Percentiles rank a stretch among this genome's conserved stretches.
phyloP scores from a whole-genome alignment of 2,888 invertebrate species.

The Heteromurus nitidus region DNA sequence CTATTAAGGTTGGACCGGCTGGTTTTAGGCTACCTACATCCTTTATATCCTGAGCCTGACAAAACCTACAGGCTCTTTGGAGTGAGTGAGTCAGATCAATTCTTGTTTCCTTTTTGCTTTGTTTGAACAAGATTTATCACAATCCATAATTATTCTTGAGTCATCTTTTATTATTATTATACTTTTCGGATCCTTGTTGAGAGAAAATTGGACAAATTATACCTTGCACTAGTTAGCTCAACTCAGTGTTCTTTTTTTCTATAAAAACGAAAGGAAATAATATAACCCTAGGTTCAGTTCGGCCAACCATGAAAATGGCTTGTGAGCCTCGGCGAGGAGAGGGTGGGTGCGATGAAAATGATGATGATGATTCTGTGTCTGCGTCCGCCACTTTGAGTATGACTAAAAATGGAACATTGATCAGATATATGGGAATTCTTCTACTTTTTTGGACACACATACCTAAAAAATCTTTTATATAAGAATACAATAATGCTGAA shows the following conservation, averaged over 20 bases:
- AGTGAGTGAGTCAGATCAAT: no score
- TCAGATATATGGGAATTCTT: constrained; percentile 47
- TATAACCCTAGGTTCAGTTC: background rate
- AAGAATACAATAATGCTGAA: no score
- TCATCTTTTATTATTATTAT: constrained; percentile 45
- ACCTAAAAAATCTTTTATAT: no score
- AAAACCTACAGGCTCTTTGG: no score
- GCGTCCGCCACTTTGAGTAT: constrained; percentile 14
- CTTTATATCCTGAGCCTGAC: no score
- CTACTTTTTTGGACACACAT: constrained; percentile 16
- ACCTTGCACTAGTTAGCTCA: constrained; percentile 10
- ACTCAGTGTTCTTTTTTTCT: no score
- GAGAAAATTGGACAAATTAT: constrained; percentile 49
- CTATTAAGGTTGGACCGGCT: no score
- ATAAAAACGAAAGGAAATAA: constrained; percentile 23
- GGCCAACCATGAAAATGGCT: constrained; percentile 30
- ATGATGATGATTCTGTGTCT: constrained; percentile 39
- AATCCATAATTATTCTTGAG: constrained; percentile 31
- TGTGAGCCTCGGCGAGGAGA: constrained; percentile 11
- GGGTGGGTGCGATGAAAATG: constrained; percentile 28
- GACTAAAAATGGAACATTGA: constrained; percentile 50
- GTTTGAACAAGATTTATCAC: constrained; percentile 55
- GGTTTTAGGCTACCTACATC: background rate
- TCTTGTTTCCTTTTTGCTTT: constrained; percentile 22
- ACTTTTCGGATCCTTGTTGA: constrained; percentile 37